Evolutionary conservation across 2,113 vertebrate genomes (phyloP), one percentile per base, ranked within the genome.

Genomic region (Elachura formosa): DNA sequence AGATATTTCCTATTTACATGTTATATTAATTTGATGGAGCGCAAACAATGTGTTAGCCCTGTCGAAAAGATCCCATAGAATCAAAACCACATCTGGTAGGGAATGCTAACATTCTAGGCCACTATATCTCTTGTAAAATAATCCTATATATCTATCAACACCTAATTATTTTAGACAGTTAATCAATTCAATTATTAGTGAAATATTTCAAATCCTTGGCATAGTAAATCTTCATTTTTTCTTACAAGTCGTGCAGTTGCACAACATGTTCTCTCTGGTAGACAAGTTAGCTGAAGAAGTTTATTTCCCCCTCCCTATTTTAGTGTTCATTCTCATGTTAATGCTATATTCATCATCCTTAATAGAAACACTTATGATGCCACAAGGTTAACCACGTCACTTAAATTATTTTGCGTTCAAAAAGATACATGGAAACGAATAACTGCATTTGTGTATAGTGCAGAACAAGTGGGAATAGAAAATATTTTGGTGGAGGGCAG

Each of bases 111-210:
- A 76, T 91, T 93, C 52, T 67, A 88, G 54, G 21, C 48, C 48
- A 75, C 22, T 45, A 2, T 46, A 54, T 48, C 9, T 80, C 41
- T 83, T 87, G 56, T 52, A 81, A 95, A 94, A 93, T 85, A 91
- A 89, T 55, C 41, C 45, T 38, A 12, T 52, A 55, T n/a, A 75
- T 88, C 63, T 91, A 69, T 83, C 59, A 92, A 43, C 77, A 93
- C 54, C 38, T 92, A 85, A 95, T 93, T 84, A 82, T 95, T 96
- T 95, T 84, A 74, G 78, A 86, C 71, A 95, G 64, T 4, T 83
- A 92, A 92, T 93, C 78, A 95, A 76, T 91, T 94, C 62, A 93
- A 89, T 94, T 96, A 88, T 71, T 88, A 93, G 72, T 43, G 54
- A 94, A 92, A 91, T 85, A 90, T 85, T 95, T 90, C 18, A 95